Conservation (phyloP, 2,113 vertebrate genomes). For the Oncorhynchus nerka region DNA sequence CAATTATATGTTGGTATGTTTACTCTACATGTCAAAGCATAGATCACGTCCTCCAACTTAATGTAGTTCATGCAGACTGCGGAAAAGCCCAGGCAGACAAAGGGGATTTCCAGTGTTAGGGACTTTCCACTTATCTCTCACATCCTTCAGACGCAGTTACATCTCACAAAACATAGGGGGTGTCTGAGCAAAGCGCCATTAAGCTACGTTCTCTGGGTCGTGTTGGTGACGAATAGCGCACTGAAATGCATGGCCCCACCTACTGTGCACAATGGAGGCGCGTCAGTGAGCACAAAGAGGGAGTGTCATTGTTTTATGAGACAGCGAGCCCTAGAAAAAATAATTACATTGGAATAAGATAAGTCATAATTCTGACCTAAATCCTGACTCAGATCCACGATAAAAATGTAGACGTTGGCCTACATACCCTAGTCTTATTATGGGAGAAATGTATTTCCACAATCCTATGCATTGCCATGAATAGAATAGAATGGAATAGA, state of each 20-base stretch:
- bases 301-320: slow-evolving; percentile 39
- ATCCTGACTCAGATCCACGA: neutral
- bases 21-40: slow-evolving; percentile 50
- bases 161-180: slow-evolving; percentile 40
- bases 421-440: too few relatives aligned
- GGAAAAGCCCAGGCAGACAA: slow-evolving; percentile 33
- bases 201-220: too few relatives aligned
- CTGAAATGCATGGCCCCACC: slow-evolving; percentile 38
- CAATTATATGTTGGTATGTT: slow-evolving; percentile 34
- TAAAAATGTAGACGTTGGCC: too few relatives aligned
- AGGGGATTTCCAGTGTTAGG: slow-evolving; percentile 70
- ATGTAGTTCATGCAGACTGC: slow-evolving; percentile 23
- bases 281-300: slow-evolving; percentile 51
- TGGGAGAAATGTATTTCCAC: too few relatives aligned
- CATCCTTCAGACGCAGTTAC: neutral
- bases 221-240: slow-evolving; percentile 1
- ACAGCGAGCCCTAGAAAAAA: neutral
- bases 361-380: neutral
- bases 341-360: neutral
- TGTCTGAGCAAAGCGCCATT: slow-evolving; percentile 24
- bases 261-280: slow-evolving; percentile 52
- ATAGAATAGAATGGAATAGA: too few relatives aligned
- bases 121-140: slow-evolving; percentile 72
- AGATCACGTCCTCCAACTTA: slow-evolving; percentile 24
- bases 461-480: too few relatives aligned